A percentile compares a stretch with the other conserved stretches of the same genome.
These are phyloP conservation scores for Bombus polaris DNA, from an alignment of 1,140 invertebrate species.

Conservation along the genomic window DNA sequence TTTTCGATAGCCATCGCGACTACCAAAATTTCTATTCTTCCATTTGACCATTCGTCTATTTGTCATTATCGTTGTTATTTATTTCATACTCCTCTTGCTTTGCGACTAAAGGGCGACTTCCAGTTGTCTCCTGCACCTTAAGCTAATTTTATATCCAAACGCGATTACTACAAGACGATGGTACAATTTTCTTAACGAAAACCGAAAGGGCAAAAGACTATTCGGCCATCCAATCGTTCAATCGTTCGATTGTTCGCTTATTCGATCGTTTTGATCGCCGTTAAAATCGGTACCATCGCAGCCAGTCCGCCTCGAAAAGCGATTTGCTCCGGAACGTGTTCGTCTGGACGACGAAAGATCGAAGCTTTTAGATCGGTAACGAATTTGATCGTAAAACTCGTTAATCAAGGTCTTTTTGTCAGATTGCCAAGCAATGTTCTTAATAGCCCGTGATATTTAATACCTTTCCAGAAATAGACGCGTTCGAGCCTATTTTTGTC, in stretches of 20 bases:
- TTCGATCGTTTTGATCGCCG: background rate
- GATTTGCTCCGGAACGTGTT: conserved; percentile 28
- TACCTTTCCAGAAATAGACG: conserved; percentile 42
- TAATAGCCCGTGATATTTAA: conserved; percentile 48
- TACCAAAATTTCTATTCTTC: fast-evolving
- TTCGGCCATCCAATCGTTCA: too few species aligned
- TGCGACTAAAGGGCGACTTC: too few species aligned
- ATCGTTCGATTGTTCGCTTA: background rate
- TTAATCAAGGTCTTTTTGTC: conserved; percentile 56
- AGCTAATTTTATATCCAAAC: too few species aligned
- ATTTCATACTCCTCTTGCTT: too few species aligned
- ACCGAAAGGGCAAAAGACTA: too few species aligned
- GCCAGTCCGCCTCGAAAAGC: background rate
- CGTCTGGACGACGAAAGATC: background rate
- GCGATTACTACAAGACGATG: too few species aligned
- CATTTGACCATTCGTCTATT: too few species aligned
- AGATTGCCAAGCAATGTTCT: conserved; percentile 61
- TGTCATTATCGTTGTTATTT: too few species aligned
- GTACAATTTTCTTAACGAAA: too few species aligned
- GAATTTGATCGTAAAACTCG: conserved; percentile 34
- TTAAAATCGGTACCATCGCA: conserved; percentile 30
- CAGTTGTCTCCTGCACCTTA: too few species aligned
- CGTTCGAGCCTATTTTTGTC: conserved; percentile 44
- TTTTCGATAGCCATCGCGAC: background rate
- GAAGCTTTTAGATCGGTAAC: background rate